Conservation (phyloP, 2,113 vertebrate genomes). For the Tilapia sparmanii region DNA sequence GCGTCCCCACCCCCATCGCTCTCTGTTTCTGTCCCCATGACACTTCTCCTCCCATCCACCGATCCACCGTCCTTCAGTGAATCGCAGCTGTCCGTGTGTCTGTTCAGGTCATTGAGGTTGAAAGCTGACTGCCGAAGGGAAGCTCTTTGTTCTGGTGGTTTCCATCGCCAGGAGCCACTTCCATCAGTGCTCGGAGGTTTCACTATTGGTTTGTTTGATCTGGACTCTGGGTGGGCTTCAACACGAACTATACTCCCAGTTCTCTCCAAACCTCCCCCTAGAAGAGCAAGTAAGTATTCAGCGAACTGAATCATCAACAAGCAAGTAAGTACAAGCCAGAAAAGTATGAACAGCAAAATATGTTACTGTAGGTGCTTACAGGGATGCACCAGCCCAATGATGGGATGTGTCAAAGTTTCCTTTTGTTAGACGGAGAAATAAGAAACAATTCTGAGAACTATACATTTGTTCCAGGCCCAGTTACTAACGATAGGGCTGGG, state of each 20-base stretch:
- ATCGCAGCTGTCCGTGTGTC: constrained; percentile 86
- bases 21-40: constrained; percentile 31
- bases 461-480: neutral
- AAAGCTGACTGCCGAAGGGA: constrained; percentile 82
- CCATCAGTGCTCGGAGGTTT: constrained; percentile 87
- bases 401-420: neutral
- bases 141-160: constrained; percentile 80
- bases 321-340: neutral
- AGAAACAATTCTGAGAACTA: neutral
- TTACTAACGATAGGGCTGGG: neutral
- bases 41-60: constrained; percentile 80
- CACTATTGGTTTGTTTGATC: constrained; percentile 79
- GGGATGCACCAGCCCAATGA: neutral
- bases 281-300: neutral
- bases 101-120: constrained; percentile 84
- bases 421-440: neutral
- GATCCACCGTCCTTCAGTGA: constrained; percentile 81
- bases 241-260: constrained; percentile 82
- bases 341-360: neutral
- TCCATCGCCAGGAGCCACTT: constrained; percentile 94
- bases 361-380: neutral
- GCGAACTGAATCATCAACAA: neutral
- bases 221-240: constrained; percentile 85
- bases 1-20: constrained; percentile 30
- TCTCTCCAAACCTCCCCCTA: constrained; percentile 52